Conservation (phyloP, 2,888 invertebrate species). For the Thyatira batis region DNA sequence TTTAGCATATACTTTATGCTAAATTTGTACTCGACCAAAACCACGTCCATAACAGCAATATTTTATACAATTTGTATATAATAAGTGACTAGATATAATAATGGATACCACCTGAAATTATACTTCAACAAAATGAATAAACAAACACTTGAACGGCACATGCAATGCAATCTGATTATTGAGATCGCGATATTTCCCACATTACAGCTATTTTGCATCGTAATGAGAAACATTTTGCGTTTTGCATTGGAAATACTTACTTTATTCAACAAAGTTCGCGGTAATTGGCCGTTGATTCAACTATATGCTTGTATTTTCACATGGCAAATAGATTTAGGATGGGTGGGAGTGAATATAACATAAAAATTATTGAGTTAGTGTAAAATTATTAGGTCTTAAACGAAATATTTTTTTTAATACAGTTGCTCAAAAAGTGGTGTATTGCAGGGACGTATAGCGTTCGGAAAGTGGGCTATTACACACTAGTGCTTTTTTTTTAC, state of each 20-base stretch:
- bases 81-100: no score
- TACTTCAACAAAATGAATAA: background rate
- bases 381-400: no score
- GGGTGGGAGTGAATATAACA: background rate
- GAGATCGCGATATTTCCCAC: background rate
- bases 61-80: no score
- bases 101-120: background rate
- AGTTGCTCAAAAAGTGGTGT: no score
- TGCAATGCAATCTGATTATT: background rate
- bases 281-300: background rate
- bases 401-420: no score
- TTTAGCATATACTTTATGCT: no score
- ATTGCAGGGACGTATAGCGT: no score
- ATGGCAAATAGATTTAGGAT: background rate
- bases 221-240: background rate
- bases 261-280: background rate
- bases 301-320: background rate
- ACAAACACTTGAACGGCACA: background rate
- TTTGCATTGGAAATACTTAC: background rate
- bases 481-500: no score
- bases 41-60: no score
- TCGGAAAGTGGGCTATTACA: no score
- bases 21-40: no score
- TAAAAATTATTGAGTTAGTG: no score
- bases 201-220: background rate